Evolutionary conservation across 1,140 invertebrate genomes (phyloP), one percentile per base, ranked within the genome.

Genomic region (Pteromalus puparum): DNA sequence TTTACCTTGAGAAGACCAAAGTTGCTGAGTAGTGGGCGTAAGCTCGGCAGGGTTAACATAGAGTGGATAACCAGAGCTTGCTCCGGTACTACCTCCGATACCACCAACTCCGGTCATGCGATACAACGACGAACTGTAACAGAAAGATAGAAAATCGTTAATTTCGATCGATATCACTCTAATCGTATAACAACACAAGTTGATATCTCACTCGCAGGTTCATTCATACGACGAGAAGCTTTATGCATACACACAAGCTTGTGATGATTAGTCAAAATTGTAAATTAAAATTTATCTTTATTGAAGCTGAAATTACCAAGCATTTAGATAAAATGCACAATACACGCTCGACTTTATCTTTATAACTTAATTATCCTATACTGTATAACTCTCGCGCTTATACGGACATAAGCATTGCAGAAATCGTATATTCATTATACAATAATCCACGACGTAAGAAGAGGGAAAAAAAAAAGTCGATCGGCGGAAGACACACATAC

Each of bases 101-200:
- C 87, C 81, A 28, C 88, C 86, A 0, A 89, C 88, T 15, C 87
- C 80, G 53, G 82, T 85, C 87, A 92, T 91, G 12, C 91, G 90
- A 86, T 92, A 92, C 78, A 92, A 26, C 2, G 90, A 87, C 3
- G 90, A 82, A 79, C 92, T 92, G 87, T 53, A 91, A 92, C 30
- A 85, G 26, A 21, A 84, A 24, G 83, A 42, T 5, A 10, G 10
- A 12, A 9, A 42, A 42, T 42, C 38, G 38, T 42, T 42, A 42
- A 7, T 42, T 42, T 42, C 38, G 38, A 42, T 42, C 38, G 38
- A 42, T 7, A 0, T 7, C 6, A 9, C 10, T 9, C 3, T 34
- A 34, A 42, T 42, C 38, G 38, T 42, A 42, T n/a, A n/a, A n/a
- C n/a, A n/a, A n/a, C n/a, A n/a, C n/a, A n/a, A n/a, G n/a, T n/a